Evolutionary conservation across 2,888 invertebrate species (phyloP).

Genomic region (Drosophila flavopinicola): DNA sequence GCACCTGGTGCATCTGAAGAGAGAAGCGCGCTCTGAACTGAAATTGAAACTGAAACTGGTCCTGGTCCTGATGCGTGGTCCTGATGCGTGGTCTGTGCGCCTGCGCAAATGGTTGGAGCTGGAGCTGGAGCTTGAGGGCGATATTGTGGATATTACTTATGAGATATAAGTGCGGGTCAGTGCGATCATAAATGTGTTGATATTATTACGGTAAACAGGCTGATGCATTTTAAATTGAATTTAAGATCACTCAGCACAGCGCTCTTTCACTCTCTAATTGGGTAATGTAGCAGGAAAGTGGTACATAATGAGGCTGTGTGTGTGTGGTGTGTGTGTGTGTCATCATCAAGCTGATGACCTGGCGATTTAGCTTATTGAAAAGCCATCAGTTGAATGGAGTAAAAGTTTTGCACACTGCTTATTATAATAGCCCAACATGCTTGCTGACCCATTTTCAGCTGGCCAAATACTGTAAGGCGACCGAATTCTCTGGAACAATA

Average conservation of each 20-base stretch:
- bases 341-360: conserved; percentile 44
- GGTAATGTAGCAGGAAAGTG: conserved; percentile 43
- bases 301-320: conserved; percentile 49
- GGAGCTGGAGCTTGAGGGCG: conserved; percentile 51
- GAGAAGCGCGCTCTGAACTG: conserved; percentile 16
- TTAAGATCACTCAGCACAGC: conserved; percentile 51
- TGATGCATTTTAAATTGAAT: conserved; percentile 79
- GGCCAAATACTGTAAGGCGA: conserved; percentile 25
- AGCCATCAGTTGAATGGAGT: conserved; percentile 57
- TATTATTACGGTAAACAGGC: conserved; percentile 79
- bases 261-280: conserved; percentile 70
- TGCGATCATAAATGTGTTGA: conserved; percentile 74
- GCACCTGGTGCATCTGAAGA: conserved; percentile 63
- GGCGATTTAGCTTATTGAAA: conserved; percentile 73
- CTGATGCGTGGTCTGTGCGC: conserved; percentile 21
- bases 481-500: conserved; percentile 44
- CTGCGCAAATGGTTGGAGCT: conserved; percentile 23
- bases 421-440: conserved; percentile 29
- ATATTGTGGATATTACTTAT: conserved; percentile 38
- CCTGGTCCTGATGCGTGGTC: conserved; percentile 9
- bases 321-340: too few relatives aligned
- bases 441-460: conserved; percentile 50
- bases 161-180: conserved; percentile 37
- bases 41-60: conserved; percentile 29
- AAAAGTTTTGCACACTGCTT: conserved; percentile 65